Evolutionary conservation across 2,888 invertebrate genomes (phyloP).

Genomic region (Erannis defoliaria): DNA sequence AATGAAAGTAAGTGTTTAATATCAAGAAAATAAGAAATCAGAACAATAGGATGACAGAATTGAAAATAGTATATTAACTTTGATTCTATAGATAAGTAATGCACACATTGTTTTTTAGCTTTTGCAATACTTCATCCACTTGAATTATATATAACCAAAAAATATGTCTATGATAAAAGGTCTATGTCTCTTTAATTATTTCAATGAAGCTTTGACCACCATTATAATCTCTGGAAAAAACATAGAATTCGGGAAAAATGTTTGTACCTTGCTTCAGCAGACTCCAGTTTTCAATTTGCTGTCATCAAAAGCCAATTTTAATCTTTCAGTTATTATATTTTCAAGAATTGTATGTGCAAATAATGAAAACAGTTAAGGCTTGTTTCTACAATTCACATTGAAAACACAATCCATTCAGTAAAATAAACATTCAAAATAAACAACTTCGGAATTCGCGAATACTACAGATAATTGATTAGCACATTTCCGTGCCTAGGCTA

Average conservation of each 20-base stretch:
- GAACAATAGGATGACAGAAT: too few species aligned
- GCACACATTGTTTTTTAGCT: too few species aligned
- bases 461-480: slow-evolving; percentile 59
- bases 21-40: too few species aligned
- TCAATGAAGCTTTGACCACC: too few species aligned
- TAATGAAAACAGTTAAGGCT: background rate
- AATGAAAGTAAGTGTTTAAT: too few species aligned
- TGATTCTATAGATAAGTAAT: too few species aligned
- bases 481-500: slow-evolving; percentile 72
- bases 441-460: slow-evolving; percentile 31
- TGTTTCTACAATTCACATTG: background rate
- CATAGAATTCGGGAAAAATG: background rate
- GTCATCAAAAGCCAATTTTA: background rate
- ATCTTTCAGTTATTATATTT: background rate
- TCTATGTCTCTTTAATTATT: too few species aligned
- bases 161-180: too few species aligned
- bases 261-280: background rate
- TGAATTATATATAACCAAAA: too few species aligned
- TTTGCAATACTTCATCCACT: too few species aligned
- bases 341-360: too few species aligned
- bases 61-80: too few species aligned
- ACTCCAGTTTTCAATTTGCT: background rate
- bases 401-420: background rate
- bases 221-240: background rate
- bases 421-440: slow-evolving; percentile 21